Evolutionary conservation across 2,797 vertebrate genomes (phyloP), one percentile per base, ranked within the genome.

Genomic region (Rhyacichthys aspro): DNA sequence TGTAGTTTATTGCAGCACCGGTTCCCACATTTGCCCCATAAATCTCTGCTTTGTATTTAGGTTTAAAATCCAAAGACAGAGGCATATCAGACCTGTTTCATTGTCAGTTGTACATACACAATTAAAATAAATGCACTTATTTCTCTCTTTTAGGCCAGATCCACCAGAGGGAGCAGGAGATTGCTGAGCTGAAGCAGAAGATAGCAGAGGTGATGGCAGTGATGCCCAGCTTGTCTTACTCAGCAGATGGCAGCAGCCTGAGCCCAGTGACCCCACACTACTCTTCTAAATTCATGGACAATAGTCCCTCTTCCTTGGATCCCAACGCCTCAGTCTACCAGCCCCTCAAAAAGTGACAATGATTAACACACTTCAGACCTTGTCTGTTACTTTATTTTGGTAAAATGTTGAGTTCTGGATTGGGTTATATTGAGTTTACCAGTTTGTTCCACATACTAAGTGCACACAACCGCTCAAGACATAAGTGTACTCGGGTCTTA

Each of bases 251-350:
- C 92, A 95, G 93, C 92, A 95, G 90, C 66, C 92, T 96, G 82
- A 96, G 93, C 84, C 90, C 96, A 0, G 96, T 98, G 44, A 88
- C 95, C 63, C 97, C 97, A 3, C 97, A 98, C 85, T 99, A 98
- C 61, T 99, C 97, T 57, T 98, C 97, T 89, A 99, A 98, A 88
- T 99, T 99, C 86, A 97, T 99, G 96, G 97, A 98, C 93, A 96
- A 95, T 87, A 96, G 94, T 90, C 94, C 97, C 84, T 98, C 97
- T 43, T 96, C 96, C 83, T 93, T 99, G 70, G 97, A 99, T 68
- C 97, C 97, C 90, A 98, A 98, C 53, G 97, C 97, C 90, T 99
- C 96, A 39, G 94, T 99, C 83, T 99, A 99, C 90, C 97, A 98
- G 83, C 97, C 96, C 78, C 89, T 98, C 79, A 96, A 97, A 53